Evolutionary conservation across 1,140 invertebrate species (phyloP), one percentile per base, ranked within the genome.

Genomic region (Drosophila tristis): DNA sequence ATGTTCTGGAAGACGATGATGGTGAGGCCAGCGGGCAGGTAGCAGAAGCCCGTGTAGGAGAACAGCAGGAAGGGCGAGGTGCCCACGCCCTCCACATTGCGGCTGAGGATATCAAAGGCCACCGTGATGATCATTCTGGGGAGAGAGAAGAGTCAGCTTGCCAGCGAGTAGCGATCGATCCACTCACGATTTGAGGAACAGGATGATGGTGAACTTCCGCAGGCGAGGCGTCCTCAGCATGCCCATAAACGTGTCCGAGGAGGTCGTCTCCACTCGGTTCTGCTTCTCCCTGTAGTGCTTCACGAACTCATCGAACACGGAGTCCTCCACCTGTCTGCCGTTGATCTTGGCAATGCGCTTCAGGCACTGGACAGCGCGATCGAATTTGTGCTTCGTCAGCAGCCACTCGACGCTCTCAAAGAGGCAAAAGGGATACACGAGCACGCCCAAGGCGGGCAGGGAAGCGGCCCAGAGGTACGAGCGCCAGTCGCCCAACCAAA

Each of bases 351-450:
- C 94, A 39, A 95, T 93, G 50, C 82, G 91, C 25, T 85, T 75
- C 20, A 95, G 93, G 62, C 93, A 93, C 6, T 91, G 58, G 2
- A 93, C 92, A 0, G 94, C 94, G 58, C 93, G 85, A 9, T 94
- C 92, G 4, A 92, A 92, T 15, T 92, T 80, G 0, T 93, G 93
- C 72, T 93, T 93, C 45, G 94, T 94, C 8, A 95, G 82, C 11
- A 95, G 82, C 95, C 95, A 95, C 66, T 94, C 93, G 0, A 94
- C 94, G 61, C 94, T 94, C 84, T 95, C 94, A 66, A 94, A 93
- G 67, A 95, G 90, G 42, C 93, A 57, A 13, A 92, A 84, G 25
- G 93, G 94, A 80, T 92, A 94, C n/a, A 84, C 51, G 16, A 93
- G 78, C 25, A 94, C 87, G 0, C 92, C 55, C 0, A 92, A 44